Evolutionary conservation across 2,113 vertebrate genomes (phyloP).

Genomic region (Seriola aureovittata): DNA sequence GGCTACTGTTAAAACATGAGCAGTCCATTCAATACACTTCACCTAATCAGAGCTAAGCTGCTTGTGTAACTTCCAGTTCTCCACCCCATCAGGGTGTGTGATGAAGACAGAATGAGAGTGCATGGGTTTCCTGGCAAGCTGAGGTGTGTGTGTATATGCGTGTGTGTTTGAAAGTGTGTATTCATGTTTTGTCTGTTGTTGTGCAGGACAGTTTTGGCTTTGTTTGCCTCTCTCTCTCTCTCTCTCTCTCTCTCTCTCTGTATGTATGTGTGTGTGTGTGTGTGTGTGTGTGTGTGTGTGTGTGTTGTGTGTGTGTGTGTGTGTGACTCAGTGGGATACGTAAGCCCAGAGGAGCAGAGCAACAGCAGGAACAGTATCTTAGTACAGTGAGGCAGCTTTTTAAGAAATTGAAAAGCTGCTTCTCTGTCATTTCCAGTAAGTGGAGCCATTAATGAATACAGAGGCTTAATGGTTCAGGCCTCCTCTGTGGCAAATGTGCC

Average conservation of each 20-base stretch:
- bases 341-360: conserved; percentile 36
- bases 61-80: conserved; percentile 51
- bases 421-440: conserved; percentile 59
- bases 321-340: conserved; percentile 20
- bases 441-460: conserved; percentile 50
- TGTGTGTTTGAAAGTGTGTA: neutral
- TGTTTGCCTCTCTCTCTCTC: neutral
- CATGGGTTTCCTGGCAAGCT: conserved; percentile 23
- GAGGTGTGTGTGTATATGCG: neutral
- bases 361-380: conserved; percentile 52
- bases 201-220: neutral
- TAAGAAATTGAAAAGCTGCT: conserved; percentile 57
- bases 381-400: conserved; percentile 55
- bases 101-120: conserved; percentile 34
- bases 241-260: neutral
- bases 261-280: neutral
- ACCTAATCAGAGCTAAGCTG: conserved; percentile 58
- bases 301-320: conserved; percentile 32
- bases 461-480: conserved; percentile 37
- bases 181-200: conserved; percentile 3
- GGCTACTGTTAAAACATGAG: conserved; percentile 61
- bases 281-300: neutral
- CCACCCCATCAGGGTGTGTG: conserved; percentile 33
- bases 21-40: conserved; percentile 50
- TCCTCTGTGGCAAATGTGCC: conserved; percentile 26